A percentile compares a stretch with the other conserved stretches of the same genome.
Conservation (phyloP, 2,113 vertebrate genomes). For the Bos javanicus region DNA sequence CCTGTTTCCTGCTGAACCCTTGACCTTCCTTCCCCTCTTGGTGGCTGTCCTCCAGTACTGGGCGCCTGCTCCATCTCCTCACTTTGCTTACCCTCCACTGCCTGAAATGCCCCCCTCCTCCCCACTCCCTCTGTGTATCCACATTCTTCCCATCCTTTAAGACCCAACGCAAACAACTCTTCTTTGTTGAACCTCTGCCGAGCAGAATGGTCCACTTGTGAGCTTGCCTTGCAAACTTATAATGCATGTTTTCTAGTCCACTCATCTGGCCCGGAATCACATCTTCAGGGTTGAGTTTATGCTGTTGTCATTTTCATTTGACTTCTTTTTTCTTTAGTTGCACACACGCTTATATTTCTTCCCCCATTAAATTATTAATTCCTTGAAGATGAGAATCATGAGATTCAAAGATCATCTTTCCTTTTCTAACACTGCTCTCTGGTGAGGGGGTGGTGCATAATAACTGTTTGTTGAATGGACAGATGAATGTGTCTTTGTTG, state of each 20-base stretch:
- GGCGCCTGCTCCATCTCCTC: fast-evolving
- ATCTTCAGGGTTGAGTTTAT: neutral
- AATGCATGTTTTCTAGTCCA: neutral
- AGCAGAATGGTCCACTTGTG: neutral
- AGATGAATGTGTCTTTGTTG: neutral
- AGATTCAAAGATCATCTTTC: neutral
- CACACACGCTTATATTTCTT: neutral
- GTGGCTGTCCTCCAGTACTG: fast-evolving
- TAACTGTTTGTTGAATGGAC: too few species aligned
- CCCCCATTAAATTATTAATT: neutral
- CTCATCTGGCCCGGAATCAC: fast-evolving
- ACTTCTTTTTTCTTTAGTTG: neutral
- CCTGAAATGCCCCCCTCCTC: neutral
- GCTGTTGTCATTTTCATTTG: neutral
- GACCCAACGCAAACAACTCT: neutral
- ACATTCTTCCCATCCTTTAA: neutral
- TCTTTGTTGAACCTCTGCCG: neutral
- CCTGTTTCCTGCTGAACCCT: fast-evolving
- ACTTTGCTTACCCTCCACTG: neutral
- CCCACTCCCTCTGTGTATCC: neutral
- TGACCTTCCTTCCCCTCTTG: fast-evolving
- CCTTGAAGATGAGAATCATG: neutral
- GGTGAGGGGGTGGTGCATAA: fast-evolving
- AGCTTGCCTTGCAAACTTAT: neutral
- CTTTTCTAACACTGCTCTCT: neutral